Conservation (phyloP, 1,140 invertebrate species). For the Parasteatoda tepidariorum region DNA sequence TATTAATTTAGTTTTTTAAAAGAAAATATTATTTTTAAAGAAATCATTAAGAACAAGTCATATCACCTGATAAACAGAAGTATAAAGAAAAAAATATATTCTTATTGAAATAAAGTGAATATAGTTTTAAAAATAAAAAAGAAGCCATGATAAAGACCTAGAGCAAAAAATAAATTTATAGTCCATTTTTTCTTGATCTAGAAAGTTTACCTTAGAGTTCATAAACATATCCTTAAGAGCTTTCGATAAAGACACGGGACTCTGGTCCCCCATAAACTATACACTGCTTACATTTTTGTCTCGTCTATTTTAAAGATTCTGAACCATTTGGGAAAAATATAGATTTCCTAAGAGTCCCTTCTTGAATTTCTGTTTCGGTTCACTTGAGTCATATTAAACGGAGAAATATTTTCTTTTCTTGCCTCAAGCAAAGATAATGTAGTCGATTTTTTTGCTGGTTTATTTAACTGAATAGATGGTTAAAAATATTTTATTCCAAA, state of each 20-base stretch:
- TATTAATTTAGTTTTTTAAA: no score
- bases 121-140: no score
- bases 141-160: neutral
- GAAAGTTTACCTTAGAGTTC: slow-evolving; percentile 44
- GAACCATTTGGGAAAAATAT: slow-evolving; percentile 31
- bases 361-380: slow-evolving; percentile 1
- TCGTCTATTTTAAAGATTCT: slow-evolving; percentile 3
- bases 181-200: neutral
- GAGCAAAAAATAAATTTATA: slow-evolving; percentile 6
- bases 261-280: slow-evolving; percentile 33
- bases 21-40: no score
- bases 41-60: no score
- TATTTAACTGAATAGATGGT: neutral
- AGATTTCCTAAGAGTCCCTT: slow-evolving; percentile 28
- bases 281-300: slow-evolving; percentile 41
- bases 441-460: neutral
- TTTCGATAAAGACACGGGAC: slow-evolving; percentile 33
- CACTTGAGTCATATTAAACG: slow-evolving; percentile 18
- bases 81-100: neutral
- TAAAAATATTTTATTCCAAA: neutral
- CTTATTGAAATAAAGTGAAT: neutral
- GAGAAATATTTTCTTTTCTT: neutral
- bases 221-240: slow-evolving; percentile 47
- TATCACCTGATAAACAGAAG: neutral
- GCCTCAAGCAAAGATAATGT: neutral